phyloP scores from a whole-genome alignment of 2,113 vertebrate species.

The Aviceda subcristata region DNA sequence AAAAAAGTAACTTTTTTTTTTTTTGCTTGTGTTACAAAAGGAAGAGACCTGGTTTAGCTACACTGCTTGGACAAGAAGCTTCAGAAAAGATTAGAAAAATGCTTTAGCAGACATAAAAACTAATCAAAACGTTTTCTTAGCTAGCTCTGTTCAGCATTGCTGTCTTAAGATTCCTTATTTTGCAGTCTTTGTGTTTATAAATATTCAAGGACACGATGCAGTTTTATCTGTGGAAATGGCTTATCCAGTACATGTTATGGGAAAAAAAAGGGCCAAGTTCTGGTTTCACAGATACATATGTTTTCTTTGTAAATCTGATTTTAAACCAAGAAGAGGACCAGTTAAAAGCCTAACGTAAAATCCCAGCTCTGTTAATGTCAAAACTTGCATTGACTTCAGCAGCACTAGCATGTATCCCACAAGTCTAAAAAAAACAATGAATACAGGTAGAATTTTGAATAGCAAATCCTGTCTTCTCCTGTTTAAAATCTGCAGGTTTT shows the following conservation, averaged over 20 bases:
- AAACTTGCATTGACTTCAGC: neutral
- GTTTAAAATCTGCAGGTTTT: neutral
- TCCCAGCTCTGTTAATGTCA: neutral
- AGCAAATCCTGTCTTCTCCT: neutral
- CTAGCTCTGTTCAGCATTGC: neutral
- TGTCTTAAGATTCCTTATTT: neutral
- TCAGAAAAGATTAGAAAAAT: neutral
- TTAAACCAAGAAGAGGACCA: neutral
- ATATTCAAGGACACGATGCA: neutral
- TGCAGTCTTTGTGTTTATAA: neutral
- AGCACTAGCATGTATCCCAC: neutral
- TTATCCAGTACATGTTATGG: neutral
- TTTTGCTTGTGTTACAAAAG: neutral
- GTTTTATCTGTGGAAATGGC: neutral
- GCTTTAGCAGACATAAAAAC: neutral
- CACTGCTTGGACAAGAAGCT: neutral
- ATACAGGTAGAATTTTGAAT: neutral
- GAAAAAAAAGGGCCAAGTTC: neutral
- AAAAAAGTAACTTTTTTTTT: neutral
- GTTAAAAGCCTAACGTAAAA: neutral
- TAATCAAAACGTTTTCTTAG: neutral
- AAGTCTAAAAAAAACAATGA: neutral
- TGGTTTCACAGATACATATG: neutral
- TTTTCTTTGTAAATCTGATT: neutral
- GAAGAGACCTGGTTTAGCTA: neutral